Base-by-base conservation (phyloP, 2,888 invertebrate genomes). In the Epiblema foenella region DNA sequence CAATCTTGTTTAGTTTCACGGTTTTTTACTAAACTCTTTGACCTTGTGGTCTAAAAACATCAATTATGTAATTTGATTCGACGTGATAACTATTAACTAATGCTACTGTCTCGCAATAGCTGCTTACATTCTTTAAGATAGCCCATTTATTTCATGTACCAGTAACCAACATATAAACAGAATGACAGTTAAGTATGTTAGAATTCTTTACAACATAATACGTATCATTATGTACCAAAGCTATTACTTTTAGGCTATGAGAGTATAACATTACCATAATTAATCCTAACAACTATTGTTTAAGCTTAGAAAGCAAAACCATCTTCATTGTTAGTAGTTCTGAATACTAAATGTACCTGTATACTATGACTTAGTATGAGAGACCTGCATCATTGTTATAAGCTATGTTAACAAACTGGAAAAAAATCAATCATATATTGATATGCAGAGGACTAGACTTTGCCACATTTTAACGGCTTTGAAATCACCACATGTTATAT, bases 31-130 rank as follows among this genome's bases (percentile, higher is more conserved):
- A 56, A 17, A 37, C 24, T 46, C 5, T 15, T 57, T 62, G 49
- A 71, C 71, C 71, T 71, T 71, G 66, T 57, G 18, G 8, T 57
- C 74, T 73, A 58, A 49, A 65, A 59, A 69, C 29, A 57, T 62
- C 54, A 73, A 76, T 77, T 76, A 77, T 77, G 62, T 77, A 76
- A 76, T 75, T 73, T 65, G 65, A 76, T 75, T 73, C 62, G 65
- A 20, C 42, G 4, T 58, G 15, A 49, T 20, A n/a, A 12, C n/a
- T 59, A 20, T n/a, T n/a, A n/a, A n/a, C n/a, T 11, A 9, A 29
- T 60, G 20, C 24, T 59, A 46, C 60, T 68, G 68, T 73, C 70
- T 75, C 8, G 10, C 18, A 54, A 62, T 75, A 71, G 70, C 74
- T 74, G 74, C 70, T 69, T 73, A 59, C 57, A 65, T 68, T 68